Percentiles rank a stretch among this genome's conserved stretches.
Evolutionary conservation across 1,140 invertebrate species (phyloP).

Genomic region (Mercenaria mercenaria): DNA sequence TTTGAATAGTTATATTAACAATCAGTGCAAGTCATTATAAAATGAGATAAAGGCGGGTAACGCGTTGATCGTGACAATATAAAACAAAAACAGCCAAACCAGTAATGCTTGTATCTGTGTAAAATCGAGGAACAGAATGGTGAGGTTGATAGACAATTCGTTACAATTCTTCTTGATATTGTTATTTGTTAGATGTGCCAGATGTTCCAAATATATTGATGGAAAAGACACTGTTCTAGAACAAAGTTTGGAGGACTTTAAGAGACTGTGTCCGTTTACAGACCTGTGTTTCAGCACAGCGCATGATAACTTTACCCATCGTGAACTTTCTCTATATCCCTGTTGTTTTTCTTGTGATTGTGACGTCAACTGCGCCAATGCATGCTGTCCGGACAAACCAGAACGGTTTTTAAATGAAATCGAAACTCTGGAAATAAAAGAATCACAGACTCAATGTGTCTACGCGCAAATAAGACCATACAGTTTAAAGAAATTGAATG

Average conservation of each 20-base stretch:
- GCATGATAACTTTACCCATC: not conserved
- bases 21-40: too few species aligned
- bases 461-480: not conserved
- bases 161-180: too few species aligned
- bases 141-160: too few species aligned
- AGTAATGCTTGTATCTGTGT: too few species aligned
- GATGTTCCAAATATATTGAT: not conserved
- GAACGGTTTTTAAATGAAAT: not conserved
- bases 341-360: not conserved
- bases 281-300: conserved; percentile 1
- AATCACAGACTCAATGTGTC: not conserved
- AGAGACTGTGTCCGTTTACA: not conserved
- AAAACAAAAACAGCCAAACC: too few species aligned
- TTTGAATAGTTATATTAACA: too few species aligned
- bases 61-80: too few species aligned
- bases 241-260: conserved; percentile 3
- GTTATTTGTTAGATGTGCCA: not conserved
- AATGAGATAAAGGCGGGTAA: too few species aligned
- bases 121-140: too few species aligned
- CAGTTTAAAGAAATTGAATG: not conserved
- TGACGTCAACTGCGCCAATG: not conserved
- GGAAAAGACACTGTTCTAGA: not conserved
- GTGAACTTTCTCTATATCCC: not conserved
- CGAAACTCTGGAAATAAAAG: not conserved
- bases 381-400: not conserved